Conservation (phyloP, 1,140 invertebrate species). For the Drosophila baimaii region DNA sequence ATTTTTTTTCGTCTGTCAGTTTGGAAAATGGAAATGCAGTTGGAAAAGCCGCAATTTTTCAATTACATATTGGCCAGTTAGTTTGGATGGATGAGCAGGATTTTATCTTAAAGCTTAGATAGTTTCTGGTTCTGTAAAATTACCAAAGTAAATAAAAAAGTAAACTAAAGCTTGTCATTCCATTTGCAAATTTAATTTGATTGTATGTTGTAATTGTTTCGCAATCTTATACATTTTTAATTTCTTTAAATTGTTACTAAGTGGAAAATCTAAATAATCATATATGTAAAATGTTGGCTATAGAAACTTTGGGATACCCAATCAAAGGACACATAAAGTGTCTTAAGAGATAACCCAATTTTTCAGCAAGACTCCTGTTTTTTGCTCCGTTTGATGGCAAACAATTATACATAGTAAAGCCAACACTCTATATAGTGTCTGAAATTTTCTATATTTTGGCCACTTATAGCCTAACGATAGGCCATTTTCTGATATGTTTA, state of each 20-base stretch:
- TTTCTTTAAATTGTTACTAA: no score
- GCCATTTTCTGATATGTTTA: no score
- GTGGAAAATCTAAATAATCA: no score
- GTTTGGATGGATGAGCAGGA: neutral
- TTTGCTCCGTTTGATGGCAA: no score
- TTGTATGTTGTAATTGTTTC: neutral
- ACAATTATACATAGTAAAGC: no score
- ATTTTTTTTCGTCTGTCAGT: conserved; percentile 40
- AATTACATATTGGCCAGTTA: conserved; percentile 46
- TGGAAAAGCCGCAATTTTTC: conserved; percentile 59
- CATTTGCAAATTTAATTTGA: neutral
- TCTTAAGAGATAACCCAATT: neutral
- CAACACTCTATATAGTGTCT: no score
- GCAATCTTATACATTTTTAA: neutral
- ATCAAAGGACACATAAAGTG: neutral
- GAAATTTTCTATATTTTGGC: no score
- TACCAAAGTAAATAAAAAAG: neutral
- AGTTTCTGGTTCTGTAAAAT: neutral
- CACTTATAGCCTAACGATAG: no score
- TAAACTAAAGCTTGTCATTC: neutral
- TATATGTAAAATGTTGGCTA: neutral
- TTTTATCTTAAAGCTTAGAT: neutral
- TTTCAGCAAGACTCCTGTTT: neutral
- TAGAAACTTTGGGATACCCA: neutral
- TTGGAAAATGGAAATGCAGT: conserved; percentile 56